A percentile compares a stretch with the other conserved stretches of the same genome.
phyloP scores from a whole-genome alignment of 2,113 vertebrate species.

The Neolamprologus brichardi region DNA sequence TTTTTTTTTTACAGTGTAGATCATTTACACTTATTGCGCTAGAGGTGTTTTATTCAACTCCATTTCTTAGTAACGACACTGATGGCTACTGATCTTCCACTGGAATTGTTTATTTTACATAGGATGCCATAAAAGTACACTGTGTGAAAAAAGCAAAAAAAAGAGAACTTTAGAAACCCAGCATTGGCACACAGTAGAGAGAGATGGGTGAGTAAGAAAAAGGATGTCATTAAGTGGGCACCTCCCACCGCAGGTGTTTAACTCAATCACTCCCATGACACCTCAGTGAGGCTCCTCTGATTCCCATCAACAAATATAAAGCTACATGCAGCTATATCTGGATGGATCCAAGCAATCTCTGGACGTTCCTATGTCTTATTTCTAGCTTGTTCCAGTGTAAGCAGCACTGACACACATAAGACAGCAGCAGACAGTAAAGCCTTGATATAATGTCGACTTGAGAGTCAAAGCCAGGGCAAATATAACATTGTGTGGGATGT shows the following conservation, averaged over 20 bases:
- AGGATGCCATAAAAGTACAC: neutral
- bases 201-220: neutral
- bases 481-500: slow-evolving; percentile 56
- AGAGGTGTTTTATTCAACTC: neutral
- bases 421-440: slow-evolving; percentile 34
- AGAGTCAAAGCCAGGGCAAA: slow-evolving; percentile 46
- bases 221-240: slow-evolving; percentile 23
- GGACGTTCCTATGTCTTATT: neutral
- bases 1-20: neutral
- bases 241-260: slow-evolving; percentile 45
- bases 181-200: neutral
- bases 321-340: neutral
- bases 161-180: neutral
- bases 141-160: neutral
- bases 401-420: slow-evolving; percentile 19
- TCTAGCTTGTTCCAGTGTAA: slow-evolving; percentile 27
- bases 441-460: slow-evolving; percentile 36
- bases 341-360: neutral
- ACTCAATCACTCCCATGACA: slow-evolving; percentile 34
- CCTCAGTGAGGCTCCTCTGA: neutral
- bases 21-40: neutral
- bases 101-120: neutral
- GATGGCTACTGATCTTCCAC: neutral
- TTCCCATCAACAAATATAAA: slow-evolving; percentile 28
- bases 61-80: neutral